phyloP scores from a whole-genome alignment of 2,113 vertebrate species.

The Prietella phreatophila region DNA sequence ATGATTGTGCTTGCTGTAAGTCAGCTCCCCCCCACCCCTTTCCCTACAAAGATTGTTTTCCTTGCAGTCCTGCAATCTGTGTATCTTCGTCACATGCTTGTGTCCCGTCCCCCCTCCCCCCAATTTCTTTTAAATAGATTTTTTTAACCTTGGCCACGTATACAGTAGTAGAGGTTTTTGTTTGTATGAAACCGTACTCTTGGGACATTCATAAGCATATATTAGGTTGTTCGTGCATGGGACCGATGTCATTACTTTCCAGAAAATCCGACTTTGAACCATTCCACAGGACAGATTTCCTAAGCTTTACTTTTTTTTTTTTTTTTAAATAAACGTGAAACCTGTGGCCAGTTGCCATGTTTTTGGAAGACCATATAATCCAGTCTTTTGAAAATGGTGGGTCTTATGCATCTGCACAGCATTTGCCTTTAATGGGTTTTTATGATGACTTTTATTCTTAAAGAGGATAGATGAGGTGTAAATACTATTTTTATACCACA shows the following conservation, averaged over 20 bases:
- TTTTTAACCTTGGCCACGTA: background rate
- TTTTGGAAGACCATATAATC: background rate
- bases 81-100: background rate
- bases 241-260: background rate
- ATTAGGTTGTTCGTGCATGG: background rate
- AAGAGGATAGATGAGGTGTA: slow-evolving; percentile 57
- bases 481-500: slow-evolving; percentile 68
- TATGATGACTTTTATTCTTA: background rate
- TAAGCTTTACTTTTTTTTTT: background rate
- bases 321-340: background rate
- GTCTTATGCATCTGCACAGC: slow-evolving; percentile 54
- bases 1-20: background rate
- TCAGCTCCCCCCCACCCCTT: too few relatives aligned
- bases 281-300: background rate
- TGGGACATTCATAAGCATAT: background rate
- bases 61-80: background rate
- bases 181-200: background rate
- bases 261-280: background rate
- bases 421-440: slow-evolving; percentile 44
- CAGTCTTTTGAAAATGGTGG: background rate
- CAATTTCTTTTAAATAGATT: background rate
- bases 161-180: background rate
- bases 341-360: background rate
- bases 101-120: too few relatives aligned
- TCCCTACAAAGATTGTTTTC: too few relatives aligned